Base-by-base conservation (phyloP, 2,888 invertebrate genomes). In the Zaprionus obscuricornis region DNA sequence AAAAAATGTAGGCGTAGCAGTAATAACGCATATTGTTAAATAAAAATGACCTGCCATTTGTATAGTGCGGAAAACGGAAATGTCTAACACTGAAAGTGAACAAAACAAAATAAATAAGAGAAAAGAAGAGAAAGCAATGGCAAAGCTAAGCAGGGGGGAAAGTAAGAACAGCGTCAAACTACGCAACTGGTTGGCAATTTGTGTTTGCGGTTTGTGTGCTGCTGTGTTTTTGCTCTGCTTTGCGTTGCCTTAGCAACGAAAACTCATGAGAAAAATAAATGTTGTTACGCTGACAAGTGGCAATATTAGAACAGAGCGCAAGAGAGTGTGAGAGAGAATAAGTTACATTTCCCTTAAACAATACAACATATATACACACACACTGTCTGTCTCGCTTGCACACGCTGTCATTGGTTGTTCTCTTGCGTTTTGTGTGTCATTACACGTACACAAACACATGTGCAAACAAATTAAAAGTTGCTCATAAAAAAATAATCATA, bases 391-490 rank as follows among this genome's bases (percentile, higher is more conserved):
- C n/a, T n/a, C n/a, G n/a, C n/a, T n/a, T n/a, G n/a, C n/a, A n/a
- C n/a, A n/a, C n/a, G n/a, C n/a, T n/a, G n/a, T n/a, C n/a, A n/a
- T n/a, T n/a, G n/a, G n/a, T n/a, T n/a, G n/a, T n/a, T n/a, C n/a
- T n/a, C n/a, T n/a, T n/a, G n/a, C n/a, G n/a, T n/a, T n/a, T n/a
- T n/a, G n/a, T n/a, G n/a, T n/a, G n/a, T n/a, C n/a, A n/a, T 10
- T 20, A 46, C 42, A 64, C 37, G 50, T 22, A 40, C 22, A 31
- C 43, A 57, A n/a, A 54, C 69, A 81, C 68, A 73, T 81, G 78
- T 81, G 81, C 71, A 81, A 81, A 81, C 85, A 85, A 86, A 86
- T 85, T 86, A 85, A 86, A 86, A 85, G 76, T 83, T 86, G 78
- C 64, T 47, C 74, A 78, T 83, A 81, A 86, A 74, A 78, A 75